Percentiles rank a stretch among this genome's conserved stretches.
phyloP scores from a whole-genome alignment of 2,113 vertebrate genomes.

The Macaca nemestrina region DNA sequence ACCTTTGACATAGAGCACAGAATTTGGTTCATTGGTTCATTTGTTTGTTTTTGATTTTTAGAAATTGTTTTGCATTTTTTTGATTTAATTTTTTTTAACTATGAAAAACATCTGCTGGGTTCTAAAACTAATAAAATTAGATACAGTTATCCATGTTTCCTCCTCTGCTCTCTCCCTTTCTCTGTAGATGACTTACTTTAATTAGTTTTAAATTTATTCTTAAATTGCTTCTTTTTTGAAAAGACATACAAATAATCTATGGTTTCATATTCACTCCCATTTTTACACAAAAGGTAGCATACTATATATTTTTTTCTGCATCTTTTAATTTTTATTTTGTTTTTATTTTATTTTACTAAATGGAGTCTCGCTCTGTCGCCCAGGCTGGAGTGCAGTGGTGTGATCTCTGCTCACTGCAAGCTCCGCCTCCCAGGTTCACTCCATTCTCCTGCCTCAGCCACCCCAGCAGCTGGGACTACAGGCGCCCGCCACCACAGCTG shows the following conservation, averaged over 20 bases:
- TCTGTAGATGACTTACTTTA: background rate
- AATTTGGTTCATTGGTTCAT: background rate
- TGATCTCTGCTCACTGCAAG: too few species aligned
- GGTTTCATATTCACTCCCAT: background rate
- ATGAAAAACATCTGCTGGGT: background rate
- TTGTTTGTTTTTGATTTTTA: background rate
- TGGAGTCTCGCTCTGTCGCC: too few species aligned
- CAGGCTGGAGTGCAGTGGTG: too few species aligned
- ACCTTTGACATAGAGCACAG: background rate
- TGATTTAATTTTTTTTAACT: background rate
- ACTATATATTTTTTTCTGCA: background rate
- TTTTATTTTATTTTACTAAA: too few species aligned
- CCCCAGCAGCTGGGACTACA: too few species aligned
- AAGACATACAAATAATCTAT: background rate
- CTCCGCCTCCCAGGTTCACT: accelerated
- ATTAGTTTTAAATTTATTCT: background rate
- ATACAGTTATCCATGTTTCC: background rate
- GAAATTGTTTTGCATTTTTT: background rate
- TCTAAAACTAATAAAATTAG: background rate
- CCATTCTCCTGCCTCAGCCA: too few species aligned
- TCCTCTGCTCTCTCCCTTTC: background rate
- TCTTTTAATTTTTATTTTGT: too few species aligned
- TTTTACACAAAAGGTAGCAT: background rate
- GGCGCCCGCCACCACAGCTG: accelerated
- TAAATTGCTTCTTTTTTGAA: background rate